Conservation (phyloP, 2,888 invertebrate species). For the Pseudococcus viburni region DNA sequence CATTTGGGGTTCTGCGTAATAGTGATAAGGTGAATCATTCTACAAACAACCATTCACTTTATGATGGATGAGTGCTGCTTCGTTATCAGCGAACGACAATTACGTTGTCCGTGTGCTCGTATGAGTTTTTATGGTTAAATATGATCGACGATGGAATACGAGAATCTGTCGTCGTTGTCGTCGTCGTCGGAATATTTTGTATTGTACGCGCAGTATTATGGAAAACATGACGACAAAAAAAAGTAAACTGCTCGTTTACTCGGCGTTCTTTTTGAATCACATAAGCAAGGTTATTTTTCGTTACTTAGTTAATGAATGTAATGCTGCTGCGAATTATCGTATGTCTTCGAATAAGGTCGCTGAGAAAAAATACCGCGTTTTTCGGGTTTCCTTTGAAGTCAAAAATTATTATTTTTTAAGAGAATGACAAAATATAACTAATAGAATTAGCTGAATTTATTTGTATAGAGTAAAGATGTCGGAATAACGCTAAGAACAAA, state of each 20-base stretch:
- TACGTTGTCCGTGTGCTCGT: slow-evolving; percentile 48
- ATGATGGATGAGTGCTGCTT: slow-evolving; percentile 66
- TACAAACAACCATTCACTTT: slow-evolving; percentile 66
- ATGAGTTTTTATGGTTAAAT: slow-evolving; percentile 18
- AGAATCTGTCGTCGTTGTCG: slow-evolving; percentile 24
- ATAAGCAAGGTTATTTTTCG: slow-evolving; percentile 20
- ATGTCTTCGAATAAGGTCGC: slow-evolving; percentile 5
- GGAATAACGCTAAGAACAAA: background rate
- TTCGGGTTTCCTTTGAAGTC: background rate
- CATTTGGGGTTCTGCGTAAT: slow-evolving; percentile 65
- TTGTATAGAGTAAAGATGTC: background rate
- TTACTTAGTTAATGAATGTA: background rate
- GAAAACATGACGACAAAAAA: background rate
- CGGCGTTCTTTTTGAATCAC: background rate
- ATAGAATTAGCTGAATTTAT: background rate
- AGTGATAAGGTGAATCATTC: slow-evolving; percentile 67
- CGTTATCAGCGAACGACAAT: slow-evolving; percentile 65
- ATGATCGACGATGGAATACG: slow-evolving; percentile 46
- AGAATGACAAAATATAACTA: slow-evolving; percentile 6
- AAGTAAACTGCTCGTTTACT: background rate
- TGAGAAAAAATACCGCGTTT: background rate
- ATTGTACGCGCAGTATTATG: background rate
- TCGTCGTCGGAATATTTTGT: background rate
- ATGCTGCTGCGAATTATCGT: slow-evolving; percentile 15
- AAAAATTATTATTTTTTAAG: background rate